Evolutionary conservation across 2,888 invertebrate genomes (phyloP).

Genomic region (Drosophila demipolita): DNA sequence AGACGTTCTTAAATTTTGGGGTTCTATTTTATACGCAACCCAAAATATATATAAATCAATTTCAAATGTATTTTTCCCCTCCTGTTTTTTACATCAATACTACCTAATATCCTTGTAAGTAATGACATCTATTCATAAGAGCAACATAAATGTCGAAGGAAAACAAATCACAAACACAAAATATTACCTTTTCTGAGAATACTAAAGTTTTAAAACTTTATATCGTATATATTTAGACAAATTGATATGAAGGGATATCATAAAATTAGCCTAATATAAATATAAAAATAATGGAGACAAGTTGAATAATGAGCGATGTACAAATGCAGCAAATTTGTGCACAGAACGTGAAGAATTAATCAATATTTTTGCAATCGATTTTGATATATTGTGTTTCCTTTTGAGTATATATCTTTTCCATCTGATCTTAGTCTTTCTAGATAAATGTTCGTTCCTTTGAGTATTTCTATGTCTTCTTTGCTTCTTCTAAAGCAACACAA

Average conservation of each 20-base stretch:
- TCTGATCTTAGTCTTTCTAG: not conserved
- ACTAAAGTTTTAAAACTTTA: not conserved
- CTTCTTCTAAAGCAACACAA: not conserved
- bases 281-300: not conserved
- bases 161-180: constrained; percentile 5
- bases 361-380: not conserved
- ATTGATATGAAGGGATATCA: not conserved
- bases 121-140: not conserved
- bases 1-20: constrained; percentile 17
- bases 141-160: not conserved
- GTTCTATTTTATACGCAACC: not conserved
- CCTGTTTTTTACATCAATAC: not conserved
- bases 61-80: constrained; percentile 1
- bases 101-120: not conserved
- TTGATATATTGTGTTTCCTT: not conserved
- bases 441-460: not conserved
- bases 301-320: not conserved
- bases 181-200: not conserved
- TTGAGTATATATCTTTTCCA: not conserved
- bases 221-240: not conserved
- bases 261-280: not conserved
- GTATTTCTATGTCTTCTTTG: not conserved
- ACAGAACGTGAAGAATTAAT: not conserved
- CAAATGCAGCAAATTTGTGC: not conserved
- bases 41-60: constrained; percentile 24